Percentiles rank a stretch among this genome's conserved stretches.
These are phyloP conservation scores for Limnephilus auricula DNA, from an alignment of 2,888 invertebrate genomes.

Conservation along the genomic window DNA sequence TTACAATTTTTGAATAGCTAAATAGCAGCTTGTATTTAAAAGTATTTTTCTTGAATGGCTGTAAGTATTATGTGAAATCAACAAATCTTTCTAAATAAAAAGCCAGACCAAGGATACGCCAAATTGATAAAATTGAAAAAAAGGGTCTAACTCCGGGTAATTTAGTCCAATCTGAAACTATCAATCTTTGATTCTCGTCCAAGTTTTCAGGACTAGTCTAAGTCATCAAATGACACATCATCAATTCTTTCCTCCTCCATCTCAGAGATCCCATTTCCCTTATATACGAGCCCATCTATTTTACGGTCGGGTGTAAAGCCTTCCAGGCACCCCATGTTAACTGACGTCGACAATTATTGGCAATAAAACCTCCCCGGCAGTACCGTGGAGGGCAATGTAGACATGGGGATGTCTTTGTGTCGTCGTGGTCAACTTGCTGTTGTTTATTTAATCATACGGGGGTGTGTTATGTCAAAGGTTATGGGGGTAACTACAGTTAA, in stretches of 20 bases:
- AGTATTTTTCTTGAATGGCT: background rate
- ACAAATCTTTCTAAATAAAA: background rate
- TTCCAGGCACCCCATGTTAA: conserved; percentile 42
- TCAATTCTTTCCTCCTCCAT: conserved; percentile 29
- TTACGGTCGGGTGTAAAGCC: conserved; percentile 44
- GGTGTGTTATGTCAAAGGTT: background rate
- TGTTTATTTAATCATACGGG: conserved; percentile 38
- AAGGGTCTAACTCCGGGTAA: background rate
- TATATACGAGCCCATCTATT: conserved; percentile 28
- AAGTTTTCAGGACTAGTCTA: background rate
- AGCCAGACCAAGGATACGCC: background rate
- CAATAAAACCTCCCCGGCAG: conserved; percentile 51
- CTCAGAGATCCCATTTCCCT: background rate
- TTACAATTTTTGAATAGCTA: background rate
- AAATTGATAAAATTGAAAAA: conserved; percentile 2
- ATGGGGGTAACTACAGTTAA: background rate
- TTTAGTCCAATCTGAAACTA: background rate
- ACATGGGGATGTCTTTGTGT: conserved; percentile 24
- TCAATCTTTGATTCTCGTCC: conserved; percentile 2
- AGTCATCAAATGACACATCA: conserved; percentile 38
- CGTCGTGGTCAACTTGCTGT: conserved; percentile 10
- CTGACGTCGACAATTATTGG: conserved; percentile 61
- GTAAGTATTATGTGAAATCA: background rate
- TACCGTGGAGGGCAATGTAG: background rate
- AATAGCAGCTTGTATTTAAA: background rate